Evolutionary conservation across 2,888 invertebrate genomes (phyloP).

Genomic region (Fragum fragum): DNA sequence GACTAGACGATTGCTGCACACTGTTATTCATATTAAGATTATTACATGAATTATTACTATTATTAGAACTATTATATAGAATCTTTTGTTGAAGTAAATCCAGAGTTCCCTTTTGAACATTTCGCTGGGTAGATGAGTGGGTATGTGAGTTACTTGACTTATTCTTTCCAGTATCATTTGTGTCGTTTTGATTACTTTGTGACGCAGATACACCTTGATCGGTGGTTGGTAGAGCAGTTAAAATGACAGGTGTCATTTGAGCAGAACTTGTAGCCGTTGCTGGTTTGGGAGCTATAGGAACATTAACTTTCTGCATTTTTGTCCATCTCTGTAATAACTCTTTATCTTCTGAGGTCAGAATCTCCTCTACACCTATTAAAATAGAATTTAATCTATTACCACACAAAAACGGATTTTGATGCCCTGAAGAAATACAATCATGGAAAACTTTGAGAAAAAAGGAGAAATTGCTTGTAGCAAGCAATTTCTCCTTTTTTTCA

Average conservation of each 20-base stretch:
- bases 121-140: slow-evolving; percentile 16
- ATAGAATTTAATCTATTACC: too few relatives aligned
- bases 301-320: slow-evolving; percentile 81
- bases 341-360: slow-evolving; percentile 80
- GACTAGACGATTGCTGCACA: slow-evolving; percentile 11
- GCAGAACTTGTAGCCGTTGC: slow-evolving; percentile 11
- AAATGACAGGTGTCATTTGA: slow-evolving; percentile 28
- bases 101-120: slow-evolving; percentile 53
- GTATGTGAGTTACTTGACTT: neutral
- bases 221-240: neutral
- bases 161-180: neutral
- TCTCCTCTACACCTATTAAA: slow-evolving; percentile 42
- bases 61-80: slow-evolving; percentile 31
- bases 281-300: slow-evolving; percentile 68
- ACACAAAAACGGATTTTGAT: too few relatives aligned
- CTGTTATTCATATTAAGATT: neutral
- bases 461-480: too few relatives aligned
- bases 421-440: too few relatives aligned
- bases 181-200: neutral
- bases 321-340: slow-evolving; percentile 84
- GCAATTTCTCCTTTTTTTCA: too few relatives aligned
- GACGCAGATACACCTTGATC: neutral
- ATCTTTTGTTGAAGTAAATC: slow-evolving; percentile 56
- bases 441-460: too few relatives aligned
- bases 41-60: neutral